Base-by-base conservation (phyloP, 2,888 invertebrate genomes). In the Cataglyphis rosenhaueri region DNA sequence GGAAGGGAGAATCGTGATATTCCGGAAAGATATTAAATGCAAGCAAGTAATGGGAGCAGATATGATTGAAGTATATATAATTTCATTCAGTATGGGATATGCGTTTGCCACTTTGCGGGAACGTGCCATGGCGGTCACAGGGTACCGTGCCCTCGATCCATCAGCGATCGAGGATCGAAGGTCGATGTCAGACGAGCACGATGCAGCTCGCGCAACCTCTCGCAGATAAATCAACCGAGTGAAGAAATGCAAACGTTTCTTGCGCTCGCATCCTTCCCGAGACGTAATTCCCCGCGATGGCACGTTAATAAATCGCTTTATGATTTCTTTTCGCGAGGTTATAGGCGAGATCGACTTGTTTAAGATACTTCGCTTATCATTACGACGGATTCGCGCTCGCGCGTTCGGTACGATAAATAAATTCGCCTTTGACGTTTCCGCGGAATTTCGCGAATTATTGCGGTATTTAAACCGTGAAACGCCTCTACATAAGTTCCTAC, bases 11-110 rank as follows among this genome's bases (percentile, higher is more conserved):
- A 57, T 68, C 21, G 29, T 52, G 29, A 18, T 29, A 61, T 68
- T 44, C n/a, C 57, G 41, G n/a, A 10, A 41, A 38, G 44, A 44
- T 61, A 52, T 44, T 57, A 32, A 44, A 75, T 15, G 41, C 55
- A 79, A 83, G 25, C 52, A 75, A 79, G 73, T 88, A 88, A 86
- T 70, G 32, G 73, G 61, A 38, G 55, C 41, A 21, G 65, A n/a
- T n/a, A n/a, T 70, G 73, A 86, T 84, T 82, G 75, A 79, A 70
- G 83, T 76, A 25, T 41, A 29, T 52, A n/a, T 52, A n/a, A 68
- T 73, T 76, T 85, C 73, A 65, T 15, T 38, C 10, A 29, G 59
- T 52, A 64, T 44, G n/a, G 66, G 55, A 86, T 78, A 74, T 48
- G 57, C 66, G 59, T 68, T 61, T 25, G 66, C 78, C 66, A 57